Conservation (phyloP, 2,888 invertebrate genomes). For the Taphrorychus bicolor region DNA sequence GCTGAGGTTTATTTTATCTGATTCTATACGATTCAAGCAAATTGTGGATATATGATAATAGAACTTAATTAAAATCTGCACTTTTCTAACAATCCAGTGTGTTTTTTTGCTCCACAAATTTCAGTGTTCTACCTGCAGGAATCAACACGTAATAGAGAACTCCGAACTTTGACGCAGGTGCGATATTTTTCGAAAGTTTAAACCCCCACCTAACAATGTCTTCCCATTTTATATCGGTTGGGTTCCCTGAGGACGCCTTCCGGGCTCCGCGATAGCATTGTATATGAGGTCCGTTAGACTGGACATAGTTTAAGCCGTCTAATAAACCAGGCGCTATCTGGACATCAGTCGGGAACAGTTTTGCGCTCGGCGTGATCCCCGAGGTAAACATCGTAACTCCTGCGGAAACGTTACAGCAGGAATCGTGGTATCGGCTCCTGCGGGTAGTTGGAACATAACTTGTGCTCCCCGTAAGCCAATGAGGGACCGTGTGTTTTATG, state of each 20-base stretch:
- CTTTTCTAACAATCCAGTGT: no score
- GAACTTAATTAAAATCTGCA: no score
- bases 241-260: constrained; percentile 52
- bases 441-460: constrained; percentile 39
- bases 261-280: constrained; percentile 61
- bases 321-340: constrained; percentile 61
- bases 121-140: no score
- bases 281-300: constrained; percentile 61
- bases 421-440: constrained; percentile 41
- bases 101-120: no score
- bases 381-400: constrained; percentile 61
- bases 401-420: constrained; percentile 36
- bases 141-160: not conserved
- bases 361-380: constrained; percentile 55
- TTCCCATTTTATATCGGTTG: constrained; percentile 42
- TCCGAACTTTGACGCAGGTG: not conserved
- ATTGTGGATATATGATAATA: no score
- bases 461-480: constrained; percentile 30
- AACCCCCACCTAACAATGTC: constrained; percentile 35
- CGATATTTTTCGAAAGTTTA: constrained; percentile 23
- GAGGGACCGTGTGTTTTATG: constrained; percentile 10
- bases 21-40: no score
- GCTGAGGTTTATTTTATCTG: no score
- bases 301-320: constrained; percentile 62
- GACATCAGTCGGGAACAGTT: constrained; percentile 61